Evolutionary conservation across 92 coral and sea anemone species (phyloP), one percentile per base, ranked within the genome.

Genomic region (Umimayanthus chanpuru): DNA sequence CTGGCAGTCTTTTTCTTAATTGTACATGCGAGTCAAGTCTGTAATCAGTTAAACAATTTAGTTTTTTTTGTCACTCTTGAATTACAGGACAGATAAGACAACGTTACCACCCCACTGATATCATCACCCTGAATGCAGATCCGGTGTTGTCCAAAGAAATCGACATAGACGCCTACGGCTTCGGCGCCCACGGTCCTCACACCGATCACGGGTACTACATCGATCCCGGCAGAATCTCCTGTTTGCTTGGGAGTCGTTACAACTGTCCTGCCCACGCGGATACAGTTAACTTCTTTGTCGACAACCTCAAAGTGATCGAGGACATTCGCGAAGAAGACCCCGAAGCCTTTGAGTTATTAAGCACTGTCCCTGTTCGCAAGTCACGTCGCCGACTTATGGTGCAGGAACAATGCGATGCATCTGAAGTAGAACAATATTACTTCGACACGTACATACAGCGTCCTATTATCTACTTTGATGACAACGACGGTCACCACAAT

Each of bases 301-400:
- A 88, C 58, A 81, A 53, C 56, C 81, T 88, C 18, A 72, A 81
- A 36, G 91, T 88, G 4, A 88, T 88, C 5, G 88, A 82, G 21
- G 88, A 88, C 16, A 71, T 88, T 9, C 86, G 86, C 86, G 86
- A 81, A 32, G 86, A 81, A 81, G 86, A 81, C 73, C 86, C 86
- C 67, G 86, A 81, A 20, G 67, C 71, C 30, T 81, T 81, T 47
- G 86, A 81, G 73, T 39, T 81, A 10, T 65, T 81, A 25, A 55
- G 86, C 67, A 80, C 85, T n/a, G 67, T 80, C 25, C 58, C 58
- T 25, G 20, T 80, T 36, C 85, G 85, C 70, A 49, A 23, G 3
- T n/a, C 56, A 30, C 85, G 85, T 8, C 53, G 85, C 9, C 85
- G 85, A 4, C 85, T 80, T 23, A 43, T 18, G 6, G 85, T 80